These are phyloP conservation scores for Setophaga petechia DNA, from an alignment of 2,113 vertebrate species.

Conservation along the genomic window DNA sequence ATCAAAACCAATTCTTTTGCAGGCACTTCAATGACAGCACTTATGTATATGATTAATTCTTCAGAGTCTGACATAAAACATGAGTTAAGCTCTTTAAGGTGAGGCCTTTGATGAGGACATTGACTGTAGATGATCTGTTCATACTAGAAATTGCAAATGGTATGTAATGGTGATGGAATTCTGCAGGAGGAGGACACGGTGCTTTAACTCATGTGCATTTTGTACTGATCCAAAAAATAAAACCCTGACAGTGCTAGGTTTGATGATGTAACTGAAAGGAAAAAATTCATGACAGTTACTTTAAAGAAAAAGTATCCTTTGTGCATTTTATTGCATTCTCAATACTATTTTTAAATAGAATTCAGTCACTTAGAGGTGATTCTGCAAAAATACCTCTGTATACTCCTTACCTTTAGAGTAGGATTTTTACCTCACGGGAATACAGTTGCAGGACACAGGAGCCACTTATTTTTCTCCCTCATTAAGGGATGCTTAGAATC, in stretches of 20 bases:
- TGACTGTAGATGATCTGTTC: background rate
- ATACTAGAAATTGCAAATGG: background rate
- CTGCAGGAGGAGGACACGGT: background rate
- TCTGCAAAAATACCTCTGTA: background rate
- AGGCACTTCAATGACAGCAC: background rate
- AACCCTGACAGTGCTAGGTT: background rate
- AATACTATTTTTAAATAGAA: background rate
- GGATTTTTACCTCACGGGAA: background rate
- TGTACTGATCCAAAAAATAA: background rate
- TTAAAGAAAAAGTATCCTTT: background rate
- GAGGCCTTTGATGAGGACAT: background rate
- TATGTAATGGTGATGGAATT: background rate
- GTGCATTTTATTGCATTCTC: background rate
- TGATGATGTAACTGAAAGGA: background rate
- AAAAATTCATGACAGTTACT: background rate
- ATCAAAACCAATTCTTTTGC: background rate
- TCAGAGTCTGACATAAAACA: background rate
- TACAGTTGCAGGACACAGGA: background rate
- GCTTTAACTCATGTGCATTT: background rate
- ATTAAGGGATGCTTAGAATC: background rate
- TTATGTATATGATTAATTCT: background rate
- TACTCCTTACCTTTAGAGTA: background rate
- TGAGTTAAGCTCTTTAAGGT: background rate
- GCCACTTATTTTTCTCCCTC: background rate
- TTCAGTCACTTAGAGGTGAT: background rate